Percentiles rank a stretch among this genome's conserved stretches.
Conservation (phyloP, 2,113 vertebrate species). For the Callipepla californica region DNA sequence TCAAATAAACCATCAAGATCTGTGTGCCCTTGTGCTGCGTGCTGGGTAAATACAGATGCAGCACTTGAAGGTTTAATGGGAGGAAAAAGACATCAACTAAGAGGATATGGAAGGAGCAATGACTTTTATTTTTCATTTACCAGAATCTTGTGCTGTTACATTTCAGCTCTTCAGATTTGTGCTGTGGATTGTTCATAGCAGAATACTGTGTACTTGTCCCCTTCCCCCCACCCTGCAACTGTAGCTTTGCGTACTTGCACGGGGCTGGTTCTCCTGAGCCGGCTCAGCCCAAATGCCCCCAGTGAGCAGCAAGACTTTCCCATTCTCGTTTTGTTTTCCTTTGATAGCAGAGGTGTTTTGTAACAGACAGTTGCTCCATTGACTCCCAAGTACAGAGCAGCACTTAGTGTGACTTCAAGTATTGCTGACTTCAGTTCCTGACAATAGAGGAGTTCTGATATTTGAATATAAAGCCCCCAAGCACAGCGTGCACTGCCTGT, state of each 20-base stretch:
- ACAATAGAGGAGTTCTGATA: not conserved
- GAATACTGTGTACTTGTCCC: accelerated
- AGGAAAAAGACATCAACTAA: not conserved
- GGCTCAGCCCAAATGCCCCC: not conserved
- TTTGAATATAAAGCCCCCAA: not conserved
- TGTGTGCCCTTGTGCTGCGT: not conserved
- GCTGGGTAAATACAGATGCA: not conserved
- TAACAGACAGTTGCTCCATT: not conserved
- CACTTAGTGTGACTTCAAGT: accelerated
- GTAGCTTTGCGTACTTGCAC: not conserved
- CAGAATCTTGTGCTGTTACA: accelerated
- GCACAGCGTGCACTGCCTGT: not conserved
- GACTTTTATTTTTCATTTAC: not conserved
- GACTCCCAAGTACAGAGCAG: not conserved
- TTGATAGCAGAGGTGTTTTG: not conserved
- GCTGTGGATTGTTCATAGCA: not conserved
- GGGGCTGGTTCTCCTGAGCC: not conserved
- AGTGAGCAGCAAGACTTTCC: not conserved
- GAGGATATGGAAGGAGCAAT: not conserved
- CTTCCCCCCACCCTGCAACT: not conserved
- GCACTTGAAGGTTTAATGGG: not conserved
- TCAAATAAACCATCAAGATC: not conserved
- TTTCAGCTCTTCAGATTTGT: not conserved
- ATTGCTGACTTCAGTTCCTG: not conserved
- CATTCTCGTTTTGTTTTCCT: accelerated